Percentiles rank a stretch among this genome's conserved stretches.
These are phyloP conservation scores for Prunella strophiata DNA, from an alignment of 2,797 vertebrate genomes.

Conservation along the genomic window DNA sequence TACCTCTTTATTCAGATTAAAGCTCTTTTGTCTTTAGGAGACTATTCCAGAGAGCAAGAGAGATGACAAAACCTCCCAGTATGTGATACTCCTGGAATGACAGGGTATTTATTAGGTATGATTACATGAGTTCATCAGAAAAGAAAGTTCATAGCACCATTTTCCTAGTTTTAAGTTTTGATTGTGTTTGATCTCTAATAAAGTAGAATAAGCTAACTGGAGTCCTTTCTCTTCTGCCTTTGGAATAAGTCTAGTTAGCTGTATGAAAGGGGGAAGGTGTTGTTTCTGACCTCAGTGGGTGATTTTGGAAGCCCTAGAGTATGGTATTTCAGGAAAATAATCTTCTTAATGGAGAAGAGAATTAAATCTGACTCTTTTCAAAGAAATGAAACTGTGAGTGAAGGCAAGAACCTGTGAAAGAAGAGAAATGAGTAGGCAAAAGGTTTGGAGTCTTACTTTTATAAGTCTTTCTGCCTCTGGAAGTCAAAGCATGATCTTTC, in stretches of 20 bases:
- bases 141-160: background rate
- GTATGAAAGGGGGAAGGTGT: background rate
- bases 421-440: background rate
- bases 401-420: background rate
- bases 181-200: background rate
- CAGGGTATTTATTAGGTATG: background rate
- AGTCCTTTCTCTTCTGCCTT: background rate
- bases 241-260: background rate
- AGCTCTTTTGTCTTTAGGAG: background rate
- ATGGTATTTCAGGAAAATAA: background rate
- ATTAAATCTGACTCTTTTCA: background rate
- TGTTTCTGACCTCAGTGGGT: background rate
- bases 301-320: background rate
- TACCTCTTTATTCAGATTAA: background rate
- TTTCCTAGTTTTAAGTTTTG: background rate
- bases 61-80: background rate
- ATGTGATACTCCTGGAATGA: background rate
- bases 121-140: background rate
- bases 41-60: background rate
- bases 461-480: background rate
- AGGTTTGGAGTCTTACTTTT: background rate
- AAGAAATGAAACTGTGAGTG: background rate
- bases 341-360: background rate
- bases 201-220: background rate
- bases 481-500: background rate